Evolutionary conservation across 2,888 invertebrate genomes (phyloP), one percentile per base, ranked within the genome.

Genomic region (Chloromyia formosa): DNA sequence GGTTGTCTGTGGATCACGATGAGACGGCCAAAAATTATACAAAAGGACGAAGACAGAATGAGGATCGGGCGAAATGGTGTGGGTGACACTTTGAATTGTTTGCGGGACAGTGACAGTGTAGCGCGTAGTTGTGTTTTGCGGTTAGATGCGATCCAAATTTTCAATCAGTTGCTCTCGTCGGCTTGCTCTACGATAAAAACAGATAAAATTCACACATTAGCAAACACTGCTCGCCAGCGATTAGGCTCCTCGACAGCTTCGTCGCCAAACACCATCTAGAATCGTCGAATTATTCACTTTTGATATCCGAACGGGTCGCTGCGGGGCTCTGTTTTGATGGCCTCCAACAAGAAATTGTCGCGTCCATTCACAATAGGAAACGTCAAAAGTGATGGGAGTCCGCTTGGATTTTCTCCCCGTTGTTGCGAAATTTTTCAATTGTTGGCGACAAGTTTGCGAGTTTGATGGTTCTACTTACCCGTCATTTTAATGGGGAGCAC

Each of bases 101-200:
- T 20, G 49, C 22, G 20, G 22, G 22, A 20, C 22, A 18, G 23
- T 49, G 49, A 53, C 49, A 14, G 53, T 40, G 54, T 54, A 27
- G 49, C 14, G 45, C 49, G 66, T 14, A 61, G 49, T 49, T 45
- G 18, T n/a, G 60, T 23, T 45, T 53, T 23, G 22, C 10, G 49
- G 12, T 49, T 23, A n/a, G n/a, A n/a, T n/a, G 66, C 23, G 7
- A 14, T 69, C 23, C 2, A 54, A 23, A 27, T 69, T 40, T 35
- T 56, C 40, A 58, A 71, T 71, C 71, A 71, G 35, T 71, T 35
- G 58, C 18, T 56, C 18, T 71, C 58, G 42, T 71, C 56, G 58
- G 71, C 27, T 20, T 56, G 71, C 71, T 71, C 71, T 71, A 56
- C 22, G 27, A 35, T 35, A 35, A 35, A 35, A 35, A 35, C 40